Percentiles rank a stretch among this genome's conserved stretches.
These are phyloP conservation scores for Lepisosteus oculatus DNA, from an alignment of 2,113 vertebrate species.

Conservation along the genomic window DNA sequence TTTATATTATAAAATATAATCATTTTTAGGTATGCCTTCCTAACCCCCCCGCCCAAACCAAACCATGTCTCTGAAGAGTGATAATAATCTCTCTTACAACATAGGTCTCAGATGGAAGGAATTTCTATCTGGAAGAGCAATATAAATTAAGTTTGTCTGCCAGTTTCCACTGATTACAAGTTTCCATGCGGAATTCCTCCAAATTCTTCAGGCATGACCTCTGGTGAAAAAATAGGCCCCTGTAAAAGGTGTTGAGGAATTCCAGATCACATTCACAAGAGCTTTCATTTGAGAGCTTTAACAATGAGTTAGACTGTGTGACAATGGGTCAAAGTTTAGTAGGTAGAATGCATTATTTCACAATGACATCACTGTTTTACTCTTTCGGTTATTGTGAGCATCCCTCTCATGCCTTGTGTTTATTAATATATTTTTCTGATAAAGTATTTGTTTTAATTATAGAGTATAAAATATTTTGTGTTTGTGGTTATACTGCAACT, in stretches of 20 bases:
- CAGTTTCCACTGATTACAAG: constrained; percentile 89
- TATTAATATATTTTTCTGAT: too few species aligned
- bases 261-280: constrained; percentile 83
- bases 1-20: not conserved
- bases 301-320: constrained; percentile 68
- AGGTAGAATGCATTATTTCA: constrained; percentile 69
- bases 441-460: too few species aligned
- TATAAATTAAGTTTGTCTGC: constrained; percentile 82
- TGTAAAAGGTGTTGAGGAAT: constrained; percentile 80
- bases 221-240: constrained; percentile 77
- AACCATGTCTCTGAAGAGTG: constrained; percentile 73
- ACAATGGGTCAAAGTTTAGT: constrained; percentile 72
- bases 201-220: constrained; percentile 82
- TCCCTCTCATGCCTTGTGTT: constrained; percentile 22
- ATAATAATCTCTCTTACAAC: constrained; percentile 82
- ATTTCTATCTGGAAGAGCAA: constrained; percentile 91
- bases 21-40: constrained; percentile 12
- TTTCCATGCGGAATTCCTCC: constrained; percentile 90
- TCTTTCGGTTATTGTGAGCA: constrained; percentile 61
- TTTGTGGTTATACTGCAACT: too few species aligned
- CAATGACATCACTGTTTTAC: constrained; percentile 77
- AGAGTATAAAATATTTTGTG: too few species aligned
- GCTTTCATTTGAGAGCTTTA: constrained; percentile 79
- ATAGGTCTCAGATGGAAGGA: constrained; percentile 92
- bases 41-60: constrained; percentile 24